These are phyloP conservation scores for Drosophila equinoxialis DNA, from an alignment of 1,140 invertebrate species.

Conservation along the genomic window DNA sequence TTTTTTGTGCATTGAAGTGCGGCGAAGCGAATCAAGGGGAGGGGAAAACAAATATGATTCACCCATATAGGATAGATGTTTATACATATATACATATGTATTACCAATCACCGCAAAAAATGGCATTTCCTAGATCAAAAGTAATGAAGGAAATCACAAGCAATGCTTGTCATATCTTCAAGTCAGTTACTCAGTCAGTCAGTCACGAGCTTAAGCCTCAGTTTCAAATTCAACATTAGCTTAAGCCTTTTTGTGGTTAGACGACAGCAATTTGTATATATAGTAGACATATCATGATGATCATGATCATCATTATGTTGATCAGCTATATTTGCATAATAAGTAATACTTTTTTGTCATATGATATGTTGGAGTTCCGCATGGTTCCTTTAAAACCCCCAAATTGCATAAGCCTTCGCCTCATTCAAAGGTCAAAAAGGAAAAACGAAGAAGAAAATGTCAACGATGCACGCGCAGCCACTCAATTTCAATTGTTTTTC, in stretches of 20 bases:
- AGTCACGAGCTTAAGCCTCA: slow-evolving; percentile 51
- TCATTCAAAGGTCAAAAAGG: slow-evolving; percentile 70
- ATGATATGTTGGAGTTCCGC: slow-evolving; percentile 54
- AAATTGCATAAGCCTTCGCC: slow-evolving; percentile 35
- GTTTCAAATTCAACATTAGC: slow-evolving; percentile 10
- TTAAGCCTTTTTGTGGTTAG: slow-evolving; percentile 74
- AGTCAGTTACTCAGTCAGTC: slow-evolving; percentile 33
- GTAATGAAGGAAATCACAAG: slow-evolving; percentile 50
- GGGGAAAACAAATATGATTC: slow-evolving; percentile 21
- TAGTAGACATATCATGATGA: slow-evolving; percentile 50
- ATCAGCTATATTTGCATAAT: slow-evolving; percentile 72
- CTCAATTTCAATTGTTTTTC: slow-evolving; percentile 72
- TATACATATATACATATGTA: slow-evolving; percentile 26
- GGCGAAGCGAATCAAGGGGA: slow-evolving; percentile 57
- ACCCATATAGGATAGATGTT: slow-evolving; percentile 7
- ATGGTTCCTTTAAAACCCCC: slow-evolving; percentile 37
- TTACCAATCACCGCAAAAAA: slow-evolving; percentile 53
- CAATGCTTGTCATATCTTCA: slow-evolving; percentile 39
- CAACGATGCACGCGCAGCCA: slow-evolving; percentile 69
- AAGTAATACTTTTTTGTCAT: slow-evolving; percentile 41
- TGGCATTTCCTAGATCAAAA: slow-evolving; percentile 59
- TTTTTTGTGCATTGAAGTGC: slow-evolving; percentile 54
- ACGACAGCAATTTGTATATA: slow-evolving; percentile 65
- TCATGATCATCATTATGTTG: slow-evolving; percentile 39
- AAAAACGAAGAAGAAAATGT: slow-evolving; percentile 68